phyloP scores from a whole-genome alignment of 2,113 vertebrate species.

The Stigmatopora nigra region DNA sequence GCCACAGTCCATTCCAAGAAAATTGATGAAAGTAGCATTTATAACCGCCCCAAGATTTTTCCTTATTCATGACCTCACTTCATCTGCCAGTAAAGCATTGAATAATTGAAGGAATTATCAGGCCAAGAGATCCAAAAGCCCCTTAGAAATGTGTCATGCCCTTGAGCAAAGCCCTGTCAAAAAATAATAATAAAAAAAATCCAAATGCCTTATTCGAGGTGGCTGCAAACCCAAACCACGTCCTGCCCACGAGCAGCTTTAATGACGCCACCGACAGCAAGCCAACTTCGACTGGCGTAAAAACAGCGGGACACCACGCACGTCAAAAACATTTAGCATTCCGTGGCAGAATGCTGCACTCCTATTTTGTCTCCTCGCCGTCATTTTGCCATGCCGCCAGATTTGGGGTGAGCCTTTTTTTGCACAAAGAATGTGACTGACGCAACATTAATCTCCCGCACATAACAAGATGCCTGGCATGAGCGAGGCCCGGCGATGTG shows the following conservation, averaged over 20 bases:
- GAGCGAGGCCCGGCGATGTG: slow-evolving; percentile 47
- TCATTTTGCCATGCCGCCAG: slow-evolving; percentile 54
- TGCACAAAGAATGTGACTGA: slow-evolving; percentile 61
- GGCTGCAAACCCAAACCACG: slow-evolving; percentile 22
- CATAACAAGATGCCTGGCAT: slow-evolving; percentile 55
- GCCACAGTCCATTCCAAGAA: slow-evolving; percentile 41
- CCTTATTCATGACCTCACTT: slow-evolving; percentile 60
- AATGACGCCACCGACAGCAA: slow-evolving; percentile 63
- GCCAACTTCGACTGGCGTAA: slow-evolving; percentile 57
- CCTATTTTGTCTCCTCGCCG: slow-evolving; percentile 42
- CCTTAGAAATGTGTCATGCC: slow-evolving; percentile 68
- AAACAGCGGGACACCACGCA: slow-evolving; percentile 54
- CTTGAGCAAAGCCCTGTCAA: slow-evolving; percentile 56
- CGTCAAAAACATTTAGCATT: slow-evolving; percentile 58
- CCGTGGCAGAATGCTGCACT: slow-evolving; percentile 33
- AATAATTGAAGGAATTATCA: slow-evolving; percentile 71
- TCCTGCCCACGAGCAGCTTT: slow-evolving; percentile 53
- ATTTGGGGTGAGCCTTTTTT: slow-evolving; percentile 53
- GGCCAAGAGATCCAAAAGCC: slow-evolving; percentile 60
- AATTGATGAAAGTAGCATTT: slow-evolving; percentile 44
- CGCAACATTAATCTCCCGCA: slow-evolving; percentile 63
- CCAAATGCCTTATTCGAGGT: slow-evolving; percentile 13
- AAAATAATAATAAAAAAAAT: slow-evolving; percentile 20
- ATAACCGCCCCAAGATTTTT: slow-evolving; percentile 55
- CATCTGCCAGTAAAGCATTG: slow-evolving; percentile 57